Base-by-base conservation (phyloP, 2,797 vertebrate genomes). In the Semaprochilodus insignis region DNA sequence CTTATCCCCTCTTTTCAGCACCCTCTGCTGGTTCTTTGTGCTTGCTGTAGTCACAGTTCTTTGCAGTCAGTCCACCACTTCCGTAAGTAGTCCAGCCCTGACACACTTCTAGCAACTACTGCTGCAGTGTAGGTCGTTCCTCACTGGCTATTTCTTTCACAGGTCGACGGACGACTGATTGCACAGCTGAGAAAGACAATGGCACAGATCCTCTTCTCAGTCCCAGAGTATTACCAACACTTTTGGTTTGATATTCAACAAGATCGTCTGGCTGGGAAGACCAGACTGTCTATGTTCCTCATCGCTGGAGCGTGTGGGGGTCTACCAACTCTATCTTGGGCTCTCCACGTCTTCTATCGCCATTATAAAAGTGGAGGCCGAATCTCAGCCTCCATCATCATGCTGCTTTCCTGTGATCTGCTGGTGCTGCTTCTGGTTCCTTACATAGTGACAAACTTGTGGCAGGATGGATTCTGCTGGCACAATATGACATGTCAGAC, bases 241-340 rank as follows among this genome's bases (percentile, higher is more conserved):
- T 11, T 10, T 8, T 4, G 14, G 4, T 1, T 31, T 3, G 31
- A 31, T 31, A 31, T 31, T 31, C 31, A 31, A 31, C 31, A 31
- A 31, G 52, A 17, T 1, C 52, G 16, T 54, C 4, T 17, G 4
- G 1, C 15, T 4, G 31, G 27, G 21, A 51, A 69, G 6, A 59
- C 67, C 71, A 44, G 62, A 48, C 13, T 34, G 11, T 69, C 23
- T 63, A 81, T 81, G 31, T 74, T 81, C 62, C 23, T 55, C 63
- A 0, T 44, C 5, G 40, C 13, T 69, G 63, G 17, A 17, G 15
- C 44, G 63, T 59, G 60, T 81, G 73, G 31, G 51, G 27, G 62
- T 40, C 5, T 69, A n/a, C 48, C 72, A 6, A n/a, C 51, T 75
- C 52, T 81, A n/a, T 34, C 76, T 25, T 76, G 63, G 80, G 65